phyloP scores from a whole-genome alignment of 2,113 vertebrate species.

The Platysternon megacephalum region DNA sequence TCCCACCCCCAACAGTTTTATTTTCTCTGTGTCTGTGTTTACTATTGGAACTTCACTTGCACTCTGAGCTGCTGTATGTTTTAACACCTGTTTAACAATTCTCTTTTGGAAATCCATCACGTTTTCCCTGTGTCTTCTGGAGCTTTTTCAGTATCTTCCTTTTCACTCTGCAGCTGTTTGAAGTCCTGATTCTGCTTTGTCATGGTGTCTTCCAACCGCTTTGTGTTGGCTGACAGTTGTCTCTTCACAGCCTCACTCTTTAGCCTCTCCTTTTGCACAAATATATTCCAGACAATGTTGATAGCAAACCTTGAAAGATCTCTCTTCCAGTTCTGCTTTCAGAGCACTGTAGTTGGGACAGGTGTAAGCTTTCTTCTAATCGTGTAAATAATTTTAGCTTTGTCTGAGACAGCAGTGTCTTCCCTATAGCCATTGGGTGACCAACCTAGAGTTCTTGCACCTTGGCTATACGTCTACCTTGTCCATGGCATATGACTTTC shows the following conservation, averaged over 20 bases:
- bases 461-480: neutral
- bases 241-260: neutral
- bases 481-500: neutral
- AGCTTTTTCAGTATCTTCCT: conserved; percentile 36
- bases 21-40: conserved; percentile 24
- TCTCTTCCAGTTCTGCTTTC: neutral
- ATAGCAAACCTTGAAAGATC: neutral
- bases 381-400: neutral
- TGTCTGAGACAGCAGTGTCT: neutral
- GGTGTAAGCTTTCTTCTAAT: neutral
- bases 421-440: neutral
- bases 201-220: conserved; percentile 23
- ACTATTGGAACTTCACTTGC: conserved; percentile 18
- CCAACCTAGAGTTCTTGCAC: neutral
- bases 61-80: neutral
- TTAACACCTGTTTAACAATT: conserved; percentile 27
- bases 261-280: neutral
- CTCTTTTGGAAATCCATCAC: conserved; percentile 37
- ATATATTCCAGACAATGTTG: neutral
- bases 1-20: neutral
- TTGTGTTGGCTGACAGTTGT: conserved; percentile 8
- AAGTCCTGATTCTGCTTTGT: conserved; percentile 44
- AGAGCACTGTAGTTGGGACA: neutral
- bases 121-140: conserved; percentile 23
- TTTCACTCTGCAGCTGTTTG: conserved; percentile 19